phyloP scores from a whole-genome alignment of 2,888 invertebrate genomes.

The Fragum whitleyi region DNA sequence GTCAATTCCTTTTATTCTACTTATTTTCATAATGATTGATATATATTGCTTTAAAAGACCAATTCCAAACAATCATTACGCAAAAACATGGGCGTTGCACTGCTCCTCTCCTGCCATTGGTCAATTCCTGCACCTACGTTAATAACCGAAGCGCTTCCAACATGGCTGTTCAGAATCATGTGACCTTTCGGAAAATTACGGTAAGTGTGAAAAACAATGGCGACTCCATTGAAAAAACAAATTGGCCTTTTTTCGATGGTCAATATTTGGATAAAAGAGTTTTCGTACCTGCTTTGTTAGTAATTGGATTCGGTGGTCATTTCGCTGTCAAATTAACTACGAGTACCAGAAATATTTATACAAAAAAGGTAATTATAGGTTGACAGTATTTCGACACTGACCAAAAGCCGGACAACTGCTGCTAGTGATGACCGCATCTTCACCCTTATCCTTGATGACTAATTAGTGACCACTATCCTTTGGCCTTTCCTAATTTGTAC shows the following conservation, averaged over 20 bases:
- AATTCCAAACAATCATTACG: not conserved
- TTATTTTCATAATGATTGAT: not conserved
- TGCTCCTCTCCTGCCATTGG: constrained; percentile 44
- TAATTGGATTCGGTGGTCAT: constrained; percentile 63
- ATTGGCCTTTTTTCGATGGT: constrained; percentile 48
- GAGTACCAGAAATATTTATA: constrained; percentile 47
- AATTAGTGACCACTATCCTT: not conserved
- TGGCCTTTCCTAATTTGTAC: too few species aligned
- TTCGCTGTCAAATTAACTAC: constrained; percentile 54
- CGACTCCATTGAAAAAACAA: constrained; percentile 46
- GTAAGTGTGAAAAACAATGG: constrained; percentile 68
- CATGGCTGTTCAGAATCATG: constrained; percentile 35
- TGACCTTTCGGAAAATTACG: constrained; percentile 51
- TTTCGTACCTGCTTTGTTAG: constrained; percentile 60
- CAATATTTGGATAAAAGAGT: constrained; percentile 60
- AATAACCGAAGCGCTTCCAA: constrained; percentile 11
- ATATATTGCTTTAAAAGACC: not conserved
- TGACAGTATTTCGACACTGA: constrained; percentile 37
- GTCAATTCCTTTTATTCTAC: not conserved
- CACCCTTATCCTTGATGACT: constrained; percentile 9
- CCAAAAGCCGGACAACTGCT: constrained; percentile 18
- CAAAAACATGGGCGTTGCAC: constrained; percentile 42
- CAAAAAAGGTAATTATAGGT: constrained; percentile 46
- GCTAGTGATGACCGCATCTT: not conserved
- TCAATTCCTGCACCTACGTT: not conserved